Base-by-base conservation (phyloP, 2,888 invertebrate genomes). In the Plagodis dolabraria region DNA sequence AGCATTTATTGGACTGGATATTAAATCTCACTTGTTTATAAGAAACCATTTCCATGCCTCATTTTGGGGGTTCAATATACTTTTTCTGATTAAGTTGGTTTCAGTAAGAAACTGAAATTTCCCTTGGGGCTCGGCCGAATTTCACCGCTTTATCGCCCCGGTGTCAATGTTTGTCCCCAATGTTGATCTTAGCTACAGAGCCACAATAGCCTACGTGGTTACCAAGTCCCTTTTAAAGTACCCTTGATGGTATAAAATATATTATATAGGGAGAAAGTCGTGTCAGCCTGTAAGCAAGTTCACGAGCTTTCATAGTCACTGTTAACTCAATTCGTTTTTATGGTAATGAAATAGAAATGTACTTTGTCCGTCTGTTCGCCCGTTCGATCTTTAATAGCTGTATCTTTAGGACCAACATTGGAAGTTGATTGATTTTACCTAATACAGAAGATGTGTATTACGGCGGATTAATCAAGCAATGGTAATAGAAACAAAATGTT, bases 61-160 rank as follows among this genome's bases (percentile, higher is more conserved):
- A 64, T 69, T 70, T 56, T 63, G 56, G 35, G 64, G 53, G 64
- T 59, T 62, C 65, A 46, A 65, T 72, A 72, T 67, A 70, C 67
- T 76, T 77, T 76, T 79, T 79, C 69, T 80, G 76, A 81, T 80
- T 78, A 80, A 71, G 68, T 76, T 68, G 64, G 73, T 73, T 76
- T 74, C 72, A 69, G 66, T 70, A 72, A 74, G 76, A 70, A 79
- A 72, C 70, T 72, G 72, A 71, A 82, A 85, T 84, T 85, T 85
- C 84, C 83, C 84, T 50, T 0, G 82, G 72, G 85, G 68, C 60
- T 69, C 49, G 69, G 64, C 69, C 76, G 74, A 77, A 73, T 77
- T 77, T 74, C 63, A 70, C 67, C 68, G 71, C 73, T 77, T 72
- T 76, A 78, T 78, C 79, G 75, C 63, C 64, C 11, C 71, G 73